These are phyloP conservation scores for Hydra vulgaris DNA, from an alignment of 30 jellyfish, hydroid and myxozoan species.

Conservation along the genomic window DNA sequence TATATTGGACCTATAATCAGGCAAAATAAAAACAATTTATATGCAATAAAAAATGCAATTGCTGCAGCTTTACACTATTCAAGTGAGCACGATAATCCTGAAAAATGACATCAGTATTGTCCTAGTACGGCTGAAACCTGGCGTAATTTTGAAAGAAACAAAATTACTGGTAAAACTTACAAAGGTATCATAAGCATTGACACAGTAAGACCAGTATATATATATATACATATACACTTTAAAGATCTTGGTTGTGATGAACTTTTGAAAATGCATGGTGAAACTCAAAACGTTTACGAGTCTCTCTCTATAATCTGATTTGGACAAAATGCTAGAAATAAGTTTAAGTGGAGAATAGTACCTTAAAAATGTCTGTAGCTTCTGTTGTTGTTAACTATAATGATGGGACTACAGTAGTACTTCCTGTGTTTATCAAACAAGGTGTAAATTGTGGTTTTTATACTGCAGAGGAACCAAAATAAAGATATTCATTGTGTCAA, in stretches of 20 bases:
- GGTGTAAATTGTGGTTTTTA: conserved; percentile 15
- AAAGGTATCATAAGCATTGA: background rate
- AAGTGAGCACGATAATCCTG: conserved; percentile 5
- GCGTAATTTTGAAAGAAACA: conserved; percentile 36
- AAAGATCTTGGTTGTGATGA: conserved; percentile 20
- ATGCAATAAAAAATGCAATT: conserved; percentile 46
- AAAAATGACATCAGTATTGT: conserved; percentile 29
- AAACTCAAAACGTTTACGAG: conserved; percentile 30
- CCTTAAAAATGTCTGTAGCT: conserved; percentile 24
- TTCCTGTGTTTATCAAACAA: conserved; percentile 17
- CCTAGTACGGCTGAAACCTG: conserved; percentile 21
- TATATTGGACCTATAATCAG: no score
- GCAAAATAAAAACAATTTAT: conserved; percentile 29
- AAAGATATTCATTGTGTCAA: conserved; percentile 14
- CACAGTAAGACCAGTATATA: conserved; percentile 8
- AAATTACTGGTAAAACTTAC: conserved; percentile 21
- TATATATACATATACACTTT: no score
- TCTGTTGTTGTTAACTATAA: conserved; percentile 19
- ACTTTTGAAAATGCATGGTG: conserved; percentile 25
- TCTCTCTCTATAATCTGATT: no score
- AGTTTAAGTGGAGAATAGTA: conserved; percentile 14
- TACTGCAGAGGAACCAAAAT: background rate
- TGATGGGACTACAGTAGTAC: conserved; percentile 17
- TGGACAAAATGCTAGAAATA: conserved; percentile 36
- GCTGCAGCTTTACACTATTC: conserved; percentile 45